Evolutionary conservation across 35 echinoderm and acorn worm genomes (phyloP).

Genomic region (Lytechinus variegatus): DNA sequence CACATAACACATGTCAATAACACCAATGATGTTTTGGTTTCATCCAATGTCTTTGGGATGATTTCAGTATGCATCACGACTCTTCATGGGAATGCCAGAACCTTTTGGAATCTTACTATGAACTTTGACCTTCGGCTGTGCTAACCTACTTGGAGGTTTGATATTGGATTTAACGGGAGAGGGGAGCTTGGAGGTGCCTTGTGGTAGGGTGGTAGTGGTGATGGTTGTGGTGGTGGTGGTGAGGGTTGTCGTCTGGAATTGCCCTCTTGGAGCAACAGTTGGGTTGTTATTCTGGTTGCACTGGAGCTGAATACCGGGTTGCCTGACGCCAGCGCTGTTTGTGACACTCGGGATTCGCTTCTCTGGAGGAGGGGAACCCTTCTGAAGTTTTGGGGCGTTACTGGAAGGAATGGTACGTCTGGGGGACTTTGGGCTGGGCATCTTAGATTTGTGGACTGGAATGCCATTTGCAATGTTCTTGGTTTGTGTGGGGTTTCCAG

Average conservation of each 20-base stretch:
- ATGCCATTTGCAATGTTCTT: constrained; percentile 46
- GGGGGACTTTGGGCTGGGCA: constrained; percentile 20
- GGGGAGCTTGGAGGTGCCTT: background rate
- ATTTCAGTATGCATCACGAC: constrained; percentile 6
- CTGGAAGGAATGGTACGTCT: background rate
- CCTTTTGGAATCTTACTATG: constrained; percentile 46
- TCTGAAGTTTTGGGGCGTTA: background rate
- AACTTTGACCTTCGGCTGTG: constrained; percentile 34
- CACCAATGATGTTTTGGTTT: background rate
- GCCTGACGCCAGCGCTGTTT: background rate
- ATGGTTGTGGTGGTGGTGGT: constrained; percentile 37
- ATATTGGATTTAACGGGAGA: background rate
- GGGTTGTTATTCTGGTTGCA: constrained; percentile 35
- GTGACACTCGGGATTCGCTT: too few species aligned
- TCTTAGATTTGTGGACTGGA: constrained; percentile 23
- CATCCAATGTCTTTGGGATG: background rate
- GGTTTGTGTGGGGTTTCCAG: background rate
- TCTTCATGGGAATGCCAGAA: constrained; percentile 30
- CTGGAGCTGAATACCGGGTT: background rate
- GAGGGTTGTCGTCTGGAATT: background rate
- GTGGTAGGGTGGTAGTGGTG: background rate
- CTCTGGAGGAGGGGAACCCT: background rate
- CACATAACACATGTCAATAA: background rate
- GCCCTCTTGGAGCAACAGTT: background rate
- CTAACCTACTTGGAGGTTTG: background rate